Evolutionary conservation across 2,113 vertebrate genomes (phyloP).

Genomic region (Gymnocephalus cernua): DNA sequence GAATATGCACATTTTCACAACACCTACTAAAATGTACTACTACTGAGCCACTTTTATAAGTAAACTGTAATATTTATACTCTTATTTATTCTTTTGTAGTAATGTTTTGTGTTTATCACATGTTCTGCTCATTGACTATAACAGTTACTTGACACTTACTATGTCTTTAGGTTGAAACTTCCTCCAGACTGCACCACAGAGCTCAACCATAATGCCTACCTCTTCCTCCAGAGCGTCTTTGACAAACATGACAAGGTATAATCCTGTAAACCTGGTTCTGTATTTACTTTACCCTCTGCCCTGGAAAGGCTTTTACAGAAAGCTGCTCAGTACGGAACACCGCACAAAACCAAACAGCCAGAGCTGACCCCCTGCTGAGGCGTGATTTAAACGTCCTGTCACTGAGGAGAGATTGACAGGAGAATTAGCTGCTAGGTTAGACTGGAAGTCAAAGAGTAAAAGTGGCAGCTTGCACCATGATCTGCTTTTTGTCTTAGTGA

Average conservation of each 20-base stretch:
- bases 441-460: constrained; percentile 48
- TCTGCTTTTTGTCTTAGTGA: constrained; percentile 27
- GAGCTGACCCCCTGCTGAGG: constrained; percentile 46
- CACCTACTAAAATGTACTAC: not conserved
- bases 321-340: constrained; percentile 38
- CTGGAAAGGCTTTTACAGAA: constrained; percentile 23
- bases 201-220: constrained; percentile 96
- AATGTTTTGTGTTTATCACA: not conserved
- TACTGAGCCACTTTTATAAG: not conserved
- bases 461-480: constrained; percentile 31
- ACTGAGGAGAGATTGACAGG: constrained; percentile 52
- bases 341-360: constrained; percentile 9
- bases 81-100: not conserved
- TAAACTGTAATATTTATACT: not conserved
- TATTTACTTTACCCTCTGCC: constrained; percentile 48
- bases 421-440: constrained; percentile 53
- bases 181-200: constrained; percentile 96
- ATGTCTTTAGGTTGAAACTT: constrained; percentile 88
- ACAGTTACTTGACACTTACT: not conserved
- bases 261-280: constrained; percentile 26
- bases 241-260: constrained; percentile 98
- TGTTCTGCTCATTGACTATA: not conserved
- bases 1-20: not conserved
- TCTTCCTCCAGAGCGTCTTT: constrained; percentile 97
- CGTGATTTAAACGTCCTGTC: constrained; percentile 34